phyloP scores from a whole-genome alignment of 2,797 vertebrate species.

The Oceanodroma leucorhoa region DNA sequence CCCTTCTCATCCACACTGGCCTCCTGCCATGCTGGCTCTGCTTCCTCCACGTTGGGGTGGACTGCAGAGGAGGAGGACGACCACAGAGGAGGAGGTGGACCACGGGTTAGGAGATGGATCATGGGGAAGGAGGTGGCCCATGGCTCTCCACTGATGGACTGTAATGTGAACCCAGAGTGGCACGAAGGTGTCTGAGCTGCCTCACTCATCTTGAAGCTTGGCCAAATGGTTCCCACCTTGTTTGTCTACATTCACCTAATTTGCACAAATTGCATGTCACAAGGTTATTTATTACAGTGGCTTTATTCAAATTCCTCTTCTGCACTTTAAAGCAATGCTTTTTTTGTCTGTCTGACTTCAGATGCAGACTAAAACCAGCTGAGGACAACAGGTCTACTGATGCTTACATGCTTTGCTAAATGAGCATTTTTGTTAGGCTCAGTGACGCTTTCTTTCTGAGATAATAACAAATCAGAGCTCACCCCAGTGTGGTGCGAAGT shows the following conservation, averaged over 20 bases:
- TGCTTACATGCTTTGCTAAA: neutral
- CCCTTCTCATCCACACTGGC: neutral
- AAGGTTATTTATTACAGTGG: neutral
- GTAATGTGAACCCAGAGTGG: neutral
- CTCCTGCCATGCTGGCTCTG: neutral
- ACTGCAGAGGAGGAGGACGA: neutral
- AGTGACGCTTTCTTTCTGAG: neutral
- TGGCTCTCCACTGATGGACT: neutral
- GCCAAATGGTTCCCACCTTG: neutral
- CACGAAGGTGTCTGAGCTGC: neutral
- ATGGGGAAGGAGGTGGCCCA: neutral
- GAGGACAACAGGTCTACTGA: neutral
- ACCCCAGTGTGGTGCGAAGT: neutral
- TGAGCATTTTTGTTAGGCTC: neutral
- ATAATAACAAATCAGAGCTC: neutral
- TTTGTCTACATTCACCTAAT: neutral
- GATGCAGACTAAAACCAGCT: neutral
- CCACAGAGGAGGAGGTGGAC: neutral
- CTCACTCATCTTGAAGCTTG: neutral
- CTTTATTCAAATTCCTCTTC: neutral
- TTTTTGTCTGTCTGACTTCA: neutral
- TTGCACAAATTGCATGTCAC: neutral
- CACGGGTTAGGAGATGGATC: neutral
- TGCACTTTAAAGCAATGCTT: neutral
- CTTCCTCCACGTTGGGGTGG: fast-evolving